Evolutionary conservation across 2,888 invertebrate species (phyloP), one percentile per base, ranked within the genome.

Genomic region (Eueremaeus valkanovi): DNA sequence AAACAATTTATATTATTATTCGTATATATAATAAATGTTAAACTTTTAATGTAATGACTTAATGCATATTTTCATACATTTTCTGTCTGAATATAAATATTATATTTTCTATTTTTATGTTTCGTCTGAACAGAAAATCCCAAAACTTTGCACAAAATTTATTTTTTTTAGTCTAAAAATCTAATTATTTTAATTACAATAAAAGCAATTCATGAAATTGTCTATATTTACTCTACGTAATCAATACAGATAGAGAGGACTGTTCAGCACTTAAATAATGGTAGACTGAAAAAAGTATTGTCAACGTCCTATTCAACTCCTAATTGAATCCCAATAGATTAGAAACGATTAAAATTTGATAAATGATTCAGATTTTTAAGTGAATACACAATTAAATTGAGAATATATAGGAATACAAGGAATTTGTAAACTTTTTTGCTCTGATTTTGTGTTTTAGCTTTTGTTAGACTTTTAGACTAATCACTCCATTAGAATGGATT

Each of bases 241-340:
- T 66, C 66, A 66, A 66, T 66, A 33, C 29, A 58, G 3, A 58
- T 29, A 66, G 2, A 36, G 36, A 2, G 33, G 21, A 66, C 36
- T 36, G 33, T 36, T 66, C 18, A 66, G 36, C 66, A 66, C 27
- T 58, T 36, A 66, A 36, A 66, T 66, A 36, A 66, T 66, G 33
- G 66, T 36, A n/a, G n/a, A n/a, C n/a, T n/a, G n/a, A 36, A 66
- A 66, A 31, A 13, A 66, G 27, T 36, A 3, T 36, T 16, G 11
- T 5, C 5, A 13, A 36, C 31, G 18, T 36, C 9, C 8, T 66
- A 18, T 36, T 66, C 36, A 18, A 36, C 33, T 66, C 66, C 31
- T 36, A 36, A 66, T 33, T 66, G 66, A 66, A 66, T 66, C 66
- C 66, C 66, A 66, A 66, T 66, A 33, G 58, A 58, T 66, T 66